Base-by-base conservation (phyloP, 2,113 vertebrate species). In the Calyptomena viridis region DNA sequence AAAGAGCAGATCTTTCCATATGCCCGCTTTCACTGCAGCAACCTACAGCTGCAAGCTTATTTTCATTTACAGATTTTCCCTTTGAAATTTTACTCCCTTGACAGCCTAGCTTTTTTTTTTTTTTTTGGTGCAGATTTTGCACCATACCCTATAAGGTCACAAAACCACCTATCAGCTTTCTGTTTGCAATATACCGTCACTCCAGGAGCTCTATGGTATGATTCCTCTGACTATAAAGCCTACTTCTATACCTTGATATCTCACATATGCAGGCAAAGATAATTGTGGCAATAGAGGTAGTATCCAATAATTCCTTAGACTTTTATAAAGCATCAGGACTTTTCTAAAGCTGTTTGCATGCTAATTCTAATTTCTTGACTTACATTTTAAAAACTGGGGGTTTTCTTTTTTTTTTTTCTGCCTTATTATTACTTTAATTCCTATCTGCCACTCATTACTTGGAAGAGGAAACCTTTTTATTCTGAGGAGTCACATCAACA, bases 221-320 rank as follows among this genome's bases (percentile, higher is more conserved):
- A 37, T 52, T 59, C 40, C 18, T 64, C 11, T 74, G 28, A 47
- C 9, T 31, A 25, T 12, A 50, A 85, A 75, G 2, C 7, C 21
- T 67, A 20, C n/a, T 72, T 91, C 83, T 76, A 80, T 56, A 63
- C 14, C 13, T 30, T 72, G 19, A 46, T 42, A 56, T 24, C 33
- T 68, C 46, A 60, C 11, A 30, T 23, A 42, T 55, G 11, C 19
- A 42, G 11, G 8, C 3, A 74, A 80, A 84, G 17, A 22, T 58
- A 92, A 40, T 0, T n/a, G 7, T 27, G 10, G 3, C 17, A 35
- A 55, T 24, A 14, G 0, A 5, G 23, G 9, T 30, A 13, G 5
- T 19, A 55, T 55, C 19, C 40, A 73, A 8, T 3, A 1, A 50
- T 6, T 47, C 23, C 44, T 87, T 28, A 81, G n/a, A 35, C 18